Evolutionary conservation across 1,140 invertebrate species (phyloP), one percentile per base, ranked within the genome.

Genomic region (Drosophila erecta): DNA sequence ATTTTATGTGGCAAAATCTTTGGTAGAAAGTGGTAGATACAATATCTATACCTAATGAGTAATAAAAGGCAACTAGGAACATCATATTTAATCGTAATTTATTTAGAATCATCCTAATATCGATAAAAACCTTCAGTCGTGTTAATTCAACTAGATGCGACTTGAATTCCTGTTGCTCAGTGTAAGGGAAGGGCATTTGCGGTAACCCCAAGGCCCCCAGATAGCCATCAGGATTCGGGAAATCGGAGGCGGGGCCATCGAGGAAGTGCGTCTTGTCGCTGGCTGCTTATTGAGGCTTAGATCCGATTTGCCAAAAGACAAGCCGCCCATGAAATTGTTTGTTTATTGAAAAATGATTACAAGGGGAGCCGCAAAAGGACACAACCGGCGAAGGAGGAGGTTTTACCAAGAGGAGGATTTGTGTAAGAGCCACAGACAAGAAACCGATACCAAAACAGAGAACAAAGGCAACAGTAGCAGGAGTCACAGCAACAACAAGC

Each of bases 331-430:
- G 84, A 89, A 89, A 89, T 89, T 89, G 84, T 89, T 89, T 89
- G 84, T 89, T 89, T 89, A 89, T 89, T 89, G 84, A 89, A 89
- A 89, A 89, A 89, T 89, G 84, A 89, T 89, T 89, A 80, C 76
- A 72, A 66, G 67, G 77, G 50, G 24, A 46, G 69, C 50, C 54
- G 33, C 49, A 37, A 35, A 35, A 37, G 47, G 12, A 56, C 38
- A 53, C 35, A 12, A 11, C 12, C 12, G 38, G 15, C 4, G 35
- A 43, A 27, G 8, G 35, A 22, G 76, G 44, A 20, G 43, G 14
- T 17, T 54, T 51, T 46, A 56, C 4, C 27, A 62, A 58, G 38
- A 54, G 41, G 64, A 64, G 76, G 56, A 64, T 54, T 77, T 61
- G 66, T 40, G 40, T 17, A 70, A 43, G 60, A 67, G 43, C 64